A percentile compares a stretch with the other conserved stretches of the same genome.
Conservation (phyloP, 35 echinoderm and acorn worm genomes). For the Hemicentrotus pulcherrimus region DNA sequence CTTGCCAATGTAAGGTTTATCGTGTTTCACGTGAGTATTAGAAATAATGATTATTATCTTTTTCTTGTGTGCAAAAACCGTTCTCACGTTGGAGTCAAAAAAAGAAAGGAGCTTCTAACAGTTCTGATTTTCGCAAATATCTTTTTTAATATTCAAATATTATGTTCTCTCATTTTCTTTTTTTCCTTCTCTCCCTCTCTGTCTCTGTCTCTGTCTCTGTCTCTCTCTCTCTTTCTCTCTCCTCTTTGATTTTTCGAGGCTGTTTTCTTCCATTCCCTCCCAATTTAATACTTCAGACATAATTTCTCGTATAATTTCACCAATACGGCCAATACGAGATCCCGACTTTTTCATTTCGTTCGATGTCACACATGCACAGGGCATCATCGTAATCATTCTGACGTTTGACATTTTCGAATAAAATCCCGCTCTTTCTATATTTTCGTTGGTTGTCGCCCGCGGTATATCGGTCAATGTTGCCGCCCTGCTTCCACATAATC, state of each 20-base stretch:
- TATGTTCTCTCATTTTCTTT: not conserved
- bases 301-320: not conserved
- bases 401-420: constrained; percentile 16
- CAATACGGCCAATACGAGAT: not conserved
- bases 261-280: not conserved
- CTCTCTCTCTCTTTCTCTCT: no score
- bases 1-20: no score
- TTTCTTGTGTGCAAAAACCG: no score
- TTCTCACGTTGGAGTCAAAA: no score
- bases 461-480: constrained; percentile 12
- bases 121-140: no score
- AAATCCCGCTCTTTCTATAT: not conserved
- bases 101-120: no score
- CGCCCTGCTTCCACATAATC: constrained; percentile 21
- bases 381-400: not conserved
- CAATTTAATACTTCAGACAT: not conserved
- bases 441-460: not conserved
- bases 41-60: no score
- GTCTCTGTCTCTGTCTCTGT: no score
- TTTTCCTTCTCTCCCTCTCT: not conserved
- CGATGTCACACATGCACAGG: not conserved
- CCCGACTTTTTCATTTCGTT: not conserved
- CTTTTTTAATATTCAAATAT: no score
- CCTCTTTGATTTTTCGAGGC: no score
- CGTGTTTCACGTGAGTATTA: no score